phyloP scores from a whole-genome alignment of 2,113 vertebrate species.

The Phrynocephalus versicolor region DNA sequence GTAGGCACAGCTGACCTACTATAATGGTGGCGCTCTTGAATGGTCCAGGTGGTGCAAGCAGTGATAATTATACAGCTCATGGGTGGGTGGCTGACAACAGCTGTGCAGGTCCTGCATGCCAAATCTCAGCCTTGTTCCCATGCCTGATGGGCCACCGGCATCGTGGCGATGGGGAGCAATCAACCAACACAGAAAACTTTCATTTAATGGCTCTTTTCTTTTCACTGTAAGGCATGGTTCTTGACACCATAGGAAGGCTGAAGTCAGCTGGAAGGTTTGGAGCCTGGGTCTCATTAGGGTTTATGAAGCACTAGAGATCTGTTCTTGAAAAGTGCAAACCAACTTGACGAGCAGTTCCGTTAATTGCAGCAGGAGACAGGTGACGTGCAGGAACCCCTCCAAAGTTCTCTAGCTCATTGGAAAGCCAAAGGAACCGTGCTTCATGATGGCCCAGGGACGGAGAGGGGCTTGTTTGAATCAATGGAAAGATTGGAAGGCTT shows the following conservation, averaged over 20 bases:
- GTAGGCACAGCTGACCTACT: fast-evolving
- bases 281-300: conserved; percentile 29
- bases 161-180: background rate
- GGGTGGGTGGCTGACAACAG: too few species aligned
- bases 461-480: background rate
- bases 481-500: background rate
- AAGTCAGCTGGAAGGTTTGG: conserved; percentile 23
- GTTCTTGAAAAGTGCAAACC: background rate
- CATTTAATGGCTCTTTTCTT: background rate
- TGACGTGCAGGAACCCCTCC: background rate
- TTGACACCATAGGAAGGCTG: background rate
- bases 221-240: background rate
- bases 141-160: background rate
- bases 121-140: background rate
- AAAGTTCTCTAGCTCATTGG: fast-evolving
- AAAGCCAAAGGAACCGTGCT: background rate
- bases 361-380: background rate
- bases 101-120: background rate
- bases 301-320: conserved; percentile 28
- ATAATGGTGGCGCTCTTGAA: background rate
- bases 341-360: background rate
- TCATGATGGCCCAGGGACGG: background rate
- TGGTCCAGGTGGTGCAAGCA: background rate
- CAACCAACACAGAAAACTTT: background rate
- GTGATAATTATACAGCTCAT: background rate